Conservation (phyloP, 2,113 vertebrate species). For the Hippoglossus stenolepis region DNA sequence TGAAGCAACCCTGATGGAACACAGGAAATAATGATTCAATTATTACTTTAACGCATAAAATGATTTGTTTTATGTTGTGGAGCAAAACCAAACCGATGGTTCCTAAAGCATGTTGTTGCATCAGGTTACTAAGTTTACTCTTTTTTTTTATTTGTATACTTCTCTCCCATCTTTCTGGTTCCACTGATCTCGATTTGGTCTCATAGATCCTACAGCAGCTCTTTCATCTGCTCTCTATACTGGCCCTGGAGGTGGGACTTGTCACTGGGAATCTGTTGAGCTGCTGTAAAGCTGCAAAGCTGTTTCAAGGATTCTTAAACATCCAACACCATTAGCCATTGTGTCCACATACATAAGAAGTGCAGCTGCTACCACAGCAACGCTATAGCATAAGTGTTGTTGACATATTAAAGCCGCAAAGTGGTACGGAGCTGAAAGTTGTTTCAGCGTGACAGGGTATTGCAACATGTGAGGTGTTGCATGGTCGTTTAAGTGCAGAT, state of each 20-base stretch:
- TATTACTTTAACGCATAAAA: not conserved
- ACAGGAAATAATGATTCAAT: not conserved
- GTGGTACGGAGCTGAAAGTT: constrained; percentile 15
- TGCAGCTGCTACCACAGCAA: not conserved
- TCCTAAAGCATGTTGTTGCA: not conserved
- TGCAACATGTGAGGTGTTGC: constrained; percentile 21
- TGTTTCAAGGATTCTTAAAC: constrained; percentile 8
- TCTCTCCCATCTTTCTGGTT: not conserved
- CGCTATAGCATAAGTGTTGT: not conserved
- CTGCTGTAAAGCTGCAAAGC: not conserved
- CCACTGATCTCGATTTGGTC: not conserved
- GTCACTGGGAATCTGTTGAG: constrained; percentile 8
- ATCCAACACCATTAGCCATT: not conserved
- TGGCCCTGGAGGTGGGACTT: too few species aligned
- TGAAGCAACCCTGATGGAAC: not conserved
- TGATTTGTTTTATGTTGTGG: not conserved
- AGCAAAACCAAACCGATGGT: not conserved
- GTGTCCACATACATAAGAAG: constrained; percentile 1
- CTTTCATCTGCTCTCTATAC: not conserved
- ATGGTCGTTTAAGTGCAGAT: constrained; percentile 37
- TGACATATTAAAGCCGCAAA: constrained; percentile 15
- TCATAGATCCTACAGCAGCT: constrained; percentile 7
- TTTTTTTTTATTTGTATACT: not conserved
- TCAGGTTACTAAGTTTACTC: not conserved
- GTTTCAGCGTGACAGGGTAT: constrained; percentile 19